phyloP scores from a whole-genome alignment of 2,113 vertebrate species.

The Caretta caretta region DNA sequence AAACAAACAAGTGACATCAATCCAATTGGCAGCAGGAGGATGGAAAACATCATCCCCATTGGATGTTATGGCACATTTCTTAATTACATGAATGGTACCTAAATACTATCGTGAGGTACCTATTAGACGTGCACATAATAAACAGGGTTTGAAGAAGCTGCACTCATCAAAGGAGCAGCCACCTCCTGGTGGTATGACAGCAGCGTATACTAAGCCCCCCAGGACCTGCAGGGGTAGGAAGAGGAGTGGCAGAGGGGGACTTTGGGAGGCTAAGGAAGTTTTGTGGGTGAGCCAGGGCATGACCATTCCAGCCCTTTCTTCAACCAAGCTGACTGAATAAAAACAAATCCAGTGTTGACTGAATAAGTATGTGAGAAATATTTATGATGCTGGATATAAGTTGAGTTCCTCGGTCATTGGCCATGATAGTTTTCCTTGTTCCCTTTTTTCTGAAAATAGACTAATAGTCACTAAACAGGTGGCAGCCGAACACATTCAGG shows the following conservation, averaged over 20 bases:
- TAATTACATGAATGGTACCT: not conserved
- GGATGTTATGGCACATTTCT: not conserved
- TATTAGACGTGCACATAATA: not conserved
- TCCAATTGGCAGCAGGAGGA: not conserved
- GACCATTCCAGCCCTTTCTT: not conserved
- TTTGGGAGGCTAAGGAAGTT: not conserved
- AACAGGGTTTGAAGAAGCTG: not conserved
- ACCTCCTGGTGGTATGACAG: not conserved
- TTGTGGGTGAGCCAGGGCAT: not conserved
- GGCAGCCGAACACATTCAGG: not conserved
- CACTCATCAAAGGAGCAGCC: not conserved
- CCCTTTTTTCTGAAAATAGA: not conserved
- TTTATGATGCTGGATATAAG: not conserved
- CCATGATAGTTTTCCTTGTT: not conserved
- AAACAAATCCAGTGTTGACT: not conserved
- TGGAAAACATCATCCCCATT: not conserved
- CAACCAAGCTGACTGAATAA: not conserved
- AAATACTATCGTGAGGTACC: not conserved
- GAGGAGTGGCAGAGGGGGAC: not conserved
- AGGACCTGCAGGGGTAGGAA: not conserved
- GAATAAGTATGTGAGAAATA: not conserved
- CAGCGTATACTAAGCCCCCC: not conserved
- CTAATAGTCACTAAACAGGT: not conserved
- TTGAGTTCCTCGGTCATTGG: not conserved
- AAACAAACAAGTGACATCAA: not conserved